Evolutionary conservation across 2,888 invertebrate genomes (phyloP).

Genomic region (Cloeon dipterum): DNA sequence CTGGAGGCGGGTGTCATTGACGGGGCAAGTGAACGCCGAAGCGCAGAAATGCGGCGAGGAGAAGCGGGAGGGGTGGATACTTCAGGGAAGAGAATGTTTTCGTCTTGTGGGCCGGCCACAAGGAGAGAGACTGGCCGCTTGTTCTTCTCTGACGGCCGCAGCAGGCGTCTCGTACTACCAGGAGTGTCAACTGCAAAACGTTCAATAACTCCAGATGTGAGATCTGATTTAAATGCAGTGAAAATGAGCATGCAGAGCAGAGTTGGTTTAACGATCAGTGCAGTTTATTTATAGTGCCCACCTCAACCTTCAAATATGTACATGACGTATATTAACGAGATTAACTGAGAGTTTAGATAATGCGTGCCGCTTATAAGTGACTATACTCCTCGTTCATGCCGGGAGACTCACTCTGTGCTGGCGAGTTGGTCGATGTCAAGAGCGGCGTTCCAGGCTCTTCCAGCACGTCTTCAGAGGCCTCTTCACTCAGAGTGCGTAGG

Average conservation of each 20-base stretch:
- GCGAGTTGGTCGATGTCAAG: neutral
- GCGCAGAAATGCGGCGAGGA: neutral
- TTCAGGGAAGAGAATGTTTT: neutral
- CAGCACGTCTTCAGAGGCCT: slow-evolving; percentile 75
- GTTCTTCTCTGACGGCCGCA: neutral
- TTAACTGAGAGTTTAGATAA: too few relatives aligned
- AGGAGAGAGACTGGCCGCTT: neutral
- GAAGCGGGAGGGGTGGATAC: neutral
- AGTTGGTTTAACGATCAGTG: too few relatives aligned
- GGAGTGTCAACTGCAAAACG: neutral
- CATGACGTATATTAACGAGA: too few relatives aligned
- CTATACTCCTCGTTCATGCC: neutral
- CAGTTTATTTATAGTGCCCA: too few relatives aligned
- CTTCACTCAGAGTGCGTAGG: slow-evolving; percentile 75
- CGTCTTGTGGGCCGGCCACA: neutral
- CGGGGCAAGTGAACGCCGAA: neutral
- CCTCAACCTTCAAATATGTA: too few relatives aligned
- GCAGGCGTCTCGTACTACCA: neutral
- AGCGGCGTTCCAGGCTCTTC: slow-evolving; percentile 29
- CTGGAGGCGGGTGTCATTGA: neutral
- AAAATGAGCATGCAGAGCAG: too few relatives aligned
- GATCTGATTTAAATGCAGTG: too few relatives aligned
- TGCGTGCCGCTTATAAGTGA: too few relatives aligned
- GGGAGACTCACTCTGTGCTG: neutral
- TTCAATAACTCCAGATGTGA: too few relatives aligned